These are phyloP conservation scores for Chrysoperla carnea DNA, from an alignment of 1,140 invertebrate genomes.

Conservation along the genomic window DNA sequence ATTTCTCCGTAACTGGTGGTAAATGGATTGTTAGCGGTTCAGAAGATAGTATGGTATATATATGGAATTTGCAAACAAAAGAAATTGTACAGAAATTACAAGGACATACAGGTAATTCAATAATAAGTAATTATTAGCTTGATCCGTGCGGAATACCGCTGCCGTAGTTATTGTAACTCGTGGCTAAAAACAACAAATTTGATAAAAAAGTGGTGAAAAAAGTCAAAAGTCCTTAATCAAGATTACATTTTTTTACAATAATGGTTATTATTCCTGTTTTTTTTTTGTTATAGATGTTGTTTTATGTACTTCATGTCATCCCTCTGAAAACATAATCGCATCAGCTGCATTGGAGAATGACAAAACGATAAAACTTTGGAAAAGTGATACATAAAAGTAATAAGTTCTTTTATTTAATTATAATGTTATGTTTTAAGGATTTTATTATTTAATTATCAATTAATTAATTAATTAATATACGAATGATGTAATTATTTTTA, in stretches of 20 bases:
- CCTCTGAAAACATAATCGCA: constrained; percentile 97
- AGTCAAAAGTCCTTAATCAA: background rate
- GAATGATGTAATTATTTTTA: too few species aligned
- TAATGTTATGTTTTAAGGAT: too few species aligned
- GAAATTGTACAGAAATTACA: constrained; percentile 96
- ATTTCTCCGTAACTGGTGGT: constrained; percentile 98
- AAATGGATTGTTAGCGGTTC: constrained; percentile 99
- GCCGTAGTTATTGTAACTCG: too few species aligned
- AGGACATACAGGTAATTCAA: constrained; percentile 69
- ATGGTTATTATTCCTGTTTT: constrained; percentile 7
- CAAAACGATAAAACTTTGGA: constrained; percentile 98
- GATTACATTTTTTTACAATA: too few species aligned
- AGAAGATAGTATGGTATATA: constrained; percentile 98
- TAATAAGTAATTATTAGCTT: background rate
- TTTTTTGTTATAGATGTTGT: constrained; percentile 68
- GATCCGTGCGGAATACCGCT: too few species aligned
- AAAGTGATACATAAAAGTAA: constrained; percentile 73
- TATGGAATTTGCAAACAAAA: constrained; percentile 99
- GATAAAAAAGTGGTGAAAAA: too few species aligned
- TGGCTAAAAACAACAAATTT: too few species aligned
- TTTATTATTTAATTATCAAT: too few species aligned
- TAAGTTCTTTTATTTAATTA: background rate
- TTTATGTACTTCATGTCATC: constrained; percentile 94
- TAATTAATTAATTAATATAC: too few species aligned
- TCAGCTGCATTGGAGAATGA: constrained; percentile 97